These are phyloP conservation scores for Crotophaga sulcirostris DNA, from an alignment of 2,113 vertebrate species.

Conservation along the genomic window DNA sequence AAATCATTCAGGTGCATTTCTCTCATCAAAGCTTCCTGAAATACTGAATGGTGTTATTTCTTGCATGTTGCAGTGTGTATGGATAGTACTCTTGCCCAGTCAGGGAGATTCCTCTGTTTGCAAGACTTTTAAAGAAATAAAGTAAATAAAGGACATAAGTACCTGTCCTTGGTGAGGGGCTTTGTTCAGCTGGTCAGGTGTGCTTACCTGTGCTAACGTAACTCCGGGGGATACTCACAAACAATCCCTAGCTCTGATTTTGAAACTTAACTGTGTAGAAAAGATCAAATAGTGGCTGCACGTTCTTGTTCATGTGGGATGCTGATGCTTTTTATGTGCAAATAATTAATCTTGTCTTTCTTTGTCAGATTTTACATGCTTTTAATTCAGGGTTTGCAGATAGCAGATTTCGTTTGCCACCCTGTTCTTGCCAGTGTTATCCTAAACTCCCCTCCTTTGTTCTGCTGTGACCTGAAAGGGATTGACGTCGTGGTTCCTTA, in stretches of 20 bases:
- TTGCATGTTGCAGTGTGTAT: neutral
- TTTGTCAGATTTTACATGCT: slow-evolving; percentile 96
- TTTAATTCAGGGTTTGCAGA: slow-evolving; percentile 97
- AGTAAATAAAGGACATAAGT: neutral
- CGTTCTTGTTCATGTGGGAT: neutral
- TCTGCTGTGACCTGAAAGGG: slow-evolving; percentile 96
- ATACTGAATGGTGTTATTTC: neutral
- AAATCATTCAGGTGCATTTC: neutral
- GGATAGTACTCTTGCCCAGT: neutral
- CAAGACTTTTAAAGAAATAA: neutral
- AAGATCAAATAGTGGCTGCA: neutral
- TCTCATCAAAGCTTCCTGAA: neutral
- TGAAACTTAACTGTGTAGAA: neutral
- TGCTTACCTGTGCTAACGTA: neutral
- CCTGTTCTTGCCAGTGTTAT: slow-evolving; percentile 94
- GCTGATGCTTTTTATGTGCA: slow-evolving; percentile 26
- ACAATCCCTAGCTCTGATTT: neutral
- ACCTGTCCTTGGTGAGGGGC: neutral
- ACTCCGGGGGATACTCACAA: neutral
- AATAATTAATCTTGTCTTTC: slow-evolving; percentile 72
- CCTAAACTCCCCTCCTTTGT: slow-evolving; percentile 93
- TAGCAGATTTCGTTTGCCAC: slow-evolving; percentile 92
- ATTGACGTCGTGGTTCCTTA: slow-evolving; percentile 95
- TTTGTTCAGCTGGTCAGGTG: neutral
- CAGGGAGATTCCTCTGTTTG: neutral